Percentiles rank a stretch among this genome's conserved stretches.
phyloP scores from a whole-genome alignment of 2,888 invertebrate species.

The Rhagium mordax region DNA sequence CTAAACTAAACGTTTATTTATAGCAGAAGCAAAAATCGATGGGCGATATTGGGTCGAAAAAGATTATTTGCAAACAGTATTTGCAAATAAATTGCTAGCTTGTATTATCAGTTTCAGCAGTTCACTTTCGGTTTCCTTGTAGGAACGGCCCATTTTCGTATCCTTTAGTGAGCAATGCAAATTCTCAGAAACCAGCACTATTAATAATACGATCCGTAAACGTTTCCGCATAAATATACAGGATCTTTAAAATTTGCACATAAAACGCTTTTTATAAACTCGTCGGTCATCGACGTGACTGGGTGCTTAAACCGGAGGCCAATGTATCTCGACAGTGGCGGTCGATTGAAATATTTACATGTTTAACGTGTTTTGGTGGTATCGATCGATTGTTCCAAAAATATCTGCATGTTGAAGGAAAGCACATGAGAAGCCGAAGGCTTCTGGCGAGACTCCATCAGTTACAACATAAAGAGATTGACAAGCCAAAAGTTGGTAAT shows the following conservation, averaged over 20 bases:
- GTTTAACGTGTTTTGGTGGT: background rate
- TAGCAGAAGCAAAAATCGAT: too few species aligned
- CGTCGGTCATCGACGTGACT: constrained; percentile 3
- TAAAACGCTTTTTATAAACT: constrained; percentile 1
- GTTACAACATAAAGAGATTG: too few species aligned
- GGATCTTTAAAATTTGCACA: constrained; percentile 8
- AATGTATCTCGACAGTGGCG: background rate
- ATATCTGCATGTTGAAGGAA: too few species aligned
- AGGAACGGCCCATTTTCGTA: background rate
- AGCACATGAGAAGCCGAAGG: too few species aligned
- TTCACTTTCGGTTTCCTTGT: background rate
- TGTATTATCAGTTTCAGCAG: background rate
- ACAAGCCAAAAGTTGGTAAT: too few species aligned
- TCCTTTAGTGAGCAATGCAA: background rate
- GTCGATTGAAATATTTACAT: background rate
- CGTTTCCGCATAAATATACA: constrained; percentile 4
- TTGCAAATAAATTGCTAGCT: too few species aligned
- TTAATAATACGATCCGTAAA: background rate
- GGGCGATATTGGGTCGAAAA: too few species aligned
- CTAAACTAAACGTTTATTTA: too few species aligned
- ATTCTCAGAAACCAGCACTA: background rate
- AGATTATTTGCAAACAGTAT: too few species aligned
- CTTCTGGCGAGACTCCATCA: too few species aligned
- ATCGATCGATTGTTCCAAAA: too few species aligned
- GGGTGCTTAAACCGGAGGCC: background rate